Evolutionary conservation across 2,888 invertebrate species (phyloP).

Genomic region (Anagyrus pseudococci): DNA sequence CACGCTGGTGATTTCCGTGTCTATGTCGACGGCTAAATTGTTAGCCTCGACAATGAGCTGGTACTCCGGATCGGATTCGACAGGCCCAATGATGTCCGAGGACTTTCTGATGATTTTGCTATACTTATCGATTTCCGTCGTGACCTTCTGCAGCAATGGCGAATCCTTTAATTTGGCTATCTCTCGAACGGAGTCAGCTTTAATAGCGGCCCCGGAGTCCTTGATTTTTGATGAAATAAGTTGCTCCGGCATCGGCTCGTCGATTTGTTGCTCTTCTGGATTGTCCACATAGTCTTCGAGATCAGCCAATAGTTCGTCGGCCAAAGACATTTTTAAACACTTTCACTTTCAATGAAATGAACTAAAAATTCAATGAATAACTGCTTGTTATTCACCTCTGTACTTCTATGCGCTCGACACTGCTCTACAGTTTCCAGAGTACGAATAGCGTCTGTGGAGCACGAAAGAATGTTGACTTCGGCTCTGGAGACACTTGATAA

Average conservation of each 20-base stretch:
- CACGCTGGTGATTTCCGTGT: slow-evolving; percentile 92
- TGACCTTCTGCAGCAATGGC: slow-evolving; percentile 73
- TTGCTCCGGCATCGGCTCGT: slow-evolving; percentile 50
- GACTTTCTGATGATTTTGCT: slow-evolving; percentile 72
- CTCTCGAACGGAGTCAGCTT: slow-evolving; percentile 80
- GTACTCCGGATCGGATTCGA: slow-evolving; percentile 97
- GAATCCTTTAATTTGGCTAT: slow-evolving; percentile 90
- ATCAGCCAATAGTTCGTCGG: slow-evolving; percentile 97
- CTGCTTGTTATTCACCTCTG: too few species aligned
- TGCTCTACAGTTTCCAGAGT: too few species aligned
- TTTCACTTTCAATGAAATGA: too few species aligned
- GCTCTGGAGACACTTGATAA: too few species aligned
- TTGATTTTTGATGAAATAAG: slow-evolving; percentile 46
- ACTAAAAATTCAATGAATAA: too few species aligned
- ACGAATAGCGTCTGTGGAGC: too few species aligned
- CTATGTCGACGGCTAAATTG: slow-evolving; percentile 94
- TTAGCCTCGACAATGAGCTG: slow-evolving; percentile 96
- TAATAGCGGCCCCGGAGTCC: slow-evolving; percentile 61
- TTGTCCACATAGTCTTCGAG: slow-evolving; percentile 83
- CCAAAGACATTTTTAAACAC: slow-evolving; percentile 83
- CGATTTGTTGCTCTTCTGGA: slow-evolving; percentile 62
- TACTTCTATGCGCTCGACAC: too few species aligned
- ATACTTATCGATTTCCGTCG: slow-evolving; percentile 78
- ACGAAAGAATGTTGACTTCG: too few species aligned
- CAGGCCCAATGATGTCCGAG: slow-evolving; percentile 83